Evolutionary conservation across 2,888 invertebrate species (phyloP), one percentile per base, ranked within the genome.

Genomic region (Resseliella maxima): DNA sequence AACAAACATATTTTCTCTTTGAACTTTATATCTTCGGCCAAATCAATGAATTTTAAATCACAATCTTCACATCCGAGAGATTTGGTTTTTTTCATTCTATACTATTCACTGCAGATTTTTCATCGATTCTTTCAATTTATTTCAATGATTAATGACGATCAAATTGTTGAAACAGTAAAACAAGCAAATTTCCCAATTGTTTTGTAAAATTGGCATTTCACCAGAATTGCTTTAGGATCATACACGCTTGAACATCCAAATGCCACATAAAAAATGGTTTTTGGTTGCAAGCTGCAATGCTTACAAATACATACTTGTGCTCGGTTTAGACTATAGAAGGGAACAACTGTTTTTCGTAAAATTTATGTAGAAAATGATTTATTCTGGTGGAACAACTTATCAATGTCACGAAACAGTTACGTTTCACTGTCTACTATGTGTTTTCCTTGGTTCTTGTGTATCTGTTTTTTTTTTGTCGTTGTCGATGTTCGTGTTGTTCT

Each of bases 381-480:
- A 83, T 36, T 83, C 83, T 18, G n/a, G n/a, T 83, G n/a, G 38
- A 83, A 83, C 83, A 83, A 83, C 83, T 83, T 83, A 83, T 83
- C 83, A 38, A 83, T 83, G 83, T 38, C 38, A 83, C 21, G 83
- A 83, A 38, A 83, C 41, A 36, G 38, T 38, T 38, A 83, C 72
- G 18, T 31, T 72, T 72, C 15, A 31, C 72, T 72, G 35, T 72
- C 72, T 35, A n/a, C n/a, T n/a, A 72, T 72, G 2, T 72, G 72
- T 72, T 72, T 72, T 12, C 8, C 54, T 54, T 38, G 83, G 12
- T 83, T 83, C 83, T 36, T 24, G 38, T 15, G 64, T 21, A 54
- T 27, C 8, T 27, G 31, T 64, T 64, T 24, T 18, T 83, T 38
- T 83, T 72, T 15, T 72, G n/a, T n/a, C n/a, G n/a, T n/a, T n/a